Base-by-base conservation (phyloP, 2,888 invertebrate species). In the Drosophila picticornis region DNA sequence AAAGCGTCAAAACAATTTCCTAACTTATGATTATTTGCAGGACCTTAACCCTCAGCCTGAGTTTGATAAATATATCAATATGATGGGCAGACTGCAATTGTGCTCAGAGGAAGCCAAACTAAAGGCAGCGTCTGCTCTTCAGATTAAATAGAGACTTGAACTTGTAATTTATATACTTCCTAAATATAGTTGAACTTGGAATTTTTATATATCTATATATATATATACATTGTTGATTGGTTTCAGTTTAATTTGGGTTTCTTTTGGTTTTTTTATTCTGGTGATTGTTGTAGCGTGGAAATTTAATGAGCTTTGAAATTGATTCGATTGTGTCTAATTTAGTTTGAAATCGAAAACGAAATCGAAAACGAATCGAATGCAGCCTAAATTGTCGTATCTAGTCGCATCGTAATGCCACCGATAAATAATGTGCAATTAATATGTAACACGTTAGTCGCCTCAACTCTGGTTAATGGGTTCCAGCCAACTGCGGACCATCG, bases 401-500 rank as follows among this genome's bases (percentile, higher is more conserved):
- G 38, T 19, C 22, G n/a, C 7, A 11, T 43, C 50, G 67, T 76
- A 83, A 86, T 77, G 75, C 72, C 50, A 7, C 19, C 75, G 50
- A 90, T 87, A 87, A 90, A 84, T 88, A 90, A 88, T 88, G 84
- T 83, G 80, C 88, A 88, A 88, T 88, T 88, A 88, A 89, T 88
- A 88, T 88, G 88, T 90, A 89, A 90, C 90, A 89, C 88, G 89
- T 87, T 89, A 77, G 78, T 75, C 68, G 74, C 53, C 40, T 66
- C 75, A 71, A 75, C 75, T 81, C 81, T 58, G 69, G 75, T 77
- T 68, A 72, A 76, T 69, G 75, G 69, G 40, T 60, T 25, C 52
- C 50, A 50, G 36, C 65, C 50, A 61, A 53, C 32, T 40, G 72
- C 11, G 62, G 65, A 50, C n/a, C 13, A 2, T 7, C 38, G 56